phyloP scores from a whole-genome alignment of 2,797 vertebrate genomes.

The Pristis pectinata region DNA sequence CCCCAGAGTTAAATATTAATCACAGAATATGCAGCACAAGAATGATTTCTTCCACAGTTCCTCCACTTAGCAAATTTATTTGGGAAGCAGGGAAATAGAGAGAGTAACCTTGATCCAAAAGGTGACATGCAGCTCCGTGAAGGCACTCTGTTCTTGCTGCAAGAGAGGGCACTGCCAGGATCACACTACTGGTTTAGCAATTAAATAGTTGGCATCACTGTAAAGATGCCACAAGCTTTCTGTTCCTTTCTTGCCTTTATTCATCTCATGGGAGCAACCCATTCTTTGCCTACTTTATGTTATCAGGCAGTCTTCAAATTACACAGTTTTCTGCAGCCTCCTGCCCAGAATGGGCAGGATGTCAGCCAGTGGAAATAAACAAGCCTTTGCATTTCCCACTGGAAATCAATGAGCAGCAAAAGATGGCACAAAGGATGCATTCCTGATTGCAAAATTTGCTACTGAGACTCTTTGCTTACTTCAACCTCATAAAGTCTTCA shows the following conservation, averaged over 20 bases:
- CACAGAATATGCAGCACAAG: not conserved
- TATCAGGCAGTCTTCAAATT: not conserved
- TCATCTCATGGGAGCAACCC: not conserved
- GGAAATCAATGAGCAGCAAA: not conserved
- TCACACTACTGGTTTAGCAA: not conserved
- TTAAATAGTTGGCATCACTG: not conserved
- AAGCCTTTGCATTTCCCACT: not conserved
- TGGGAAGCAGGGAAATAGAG: not conserved
- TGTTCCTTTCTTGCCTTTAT: not conserved
- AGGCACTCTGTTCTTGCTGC: not conserved
- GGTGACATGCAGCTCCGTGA: too few species aligned
- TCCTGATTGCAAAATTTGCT: too few species aligned
- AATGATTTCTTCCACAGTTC: not conserved
- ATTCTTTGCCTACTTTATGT: not conserved
- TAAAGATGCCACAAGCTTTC: not conserved
- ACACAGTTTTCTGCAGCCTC: not conserved
- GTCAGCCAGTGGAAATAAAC: not conserved
- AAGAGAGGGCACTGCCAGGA: not conserved
- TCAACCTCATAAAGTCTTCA: not conserved
- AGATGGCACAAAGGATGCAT: not conserved
- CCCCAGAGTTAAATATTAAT: not conserved
- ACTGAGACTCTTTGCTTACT: not conserved
- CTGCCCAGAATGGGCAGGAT: not conserved
- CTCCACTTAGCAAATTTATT: not conserved
- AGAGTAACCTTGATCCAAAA: not conserved